Base-by-base conservation (phyloP, 2,113 vertebrate genomes). In the Xenotilapia longispinis region DNA sequence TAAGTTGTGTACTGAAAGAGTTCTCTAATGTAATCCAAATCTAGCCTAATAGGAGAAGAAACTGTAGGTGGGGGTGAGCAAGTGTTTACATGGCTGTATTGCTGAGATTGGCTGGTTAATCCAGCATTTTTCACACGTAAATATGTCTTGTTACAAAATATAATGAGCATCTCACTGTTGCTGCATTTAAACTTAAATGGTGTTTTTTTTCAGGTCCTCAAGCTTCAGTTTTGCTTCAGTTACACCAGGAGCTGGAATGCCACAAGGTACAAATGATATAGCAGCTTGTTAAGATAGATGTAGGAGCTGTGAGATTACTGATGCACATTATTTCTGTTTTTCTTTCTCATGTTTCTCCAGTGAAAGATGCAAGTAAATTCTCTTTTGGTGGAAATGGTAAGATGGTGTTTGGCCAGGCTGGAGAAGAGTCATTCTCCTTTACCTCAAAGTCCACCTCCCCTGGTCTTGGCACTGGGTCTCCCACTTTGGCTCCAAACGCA, bases 341-440 rank as follows among this genome's bases (percentile, higher is more conserved):
- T 54, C 81, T 9, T 68, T 3, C 28, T 87, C 87, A 1, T 88
- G 70, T 87, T 92, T 88, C 84, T 65, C 85, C 95, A 93, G 95
- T 81, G 3, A 98, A 97, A 81, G 98, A 98, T 21, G 15, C 93
- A 0, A 95, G 93, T 21, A 88, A 97, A 1, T 97, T 98, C 86
- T 82, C 94, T 0, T 97, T 98, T 49, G 88, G 90, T 58, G 88
- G 90, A 81, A 96, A 92, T 13, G 88, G 94, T 80, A 98, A 97
- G 90, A 57, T 94, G 75, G 47, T 93, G 2, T 97, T 97, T 26
- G 97, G 96, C 70, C 28, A 90, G 19, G 5, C 84, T 17, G 88
- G 93, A 0, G 97, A 98, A 6, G 93, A 91, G 55, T 55, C 96
- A 0, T 95, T 97, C 87, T 85, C 96, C 31, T 95, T 97, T 3